phyloP scores from a whole-genome alignment of 2,113 vertebrate genomes.

The Circaetus cinerascens region DNA sequence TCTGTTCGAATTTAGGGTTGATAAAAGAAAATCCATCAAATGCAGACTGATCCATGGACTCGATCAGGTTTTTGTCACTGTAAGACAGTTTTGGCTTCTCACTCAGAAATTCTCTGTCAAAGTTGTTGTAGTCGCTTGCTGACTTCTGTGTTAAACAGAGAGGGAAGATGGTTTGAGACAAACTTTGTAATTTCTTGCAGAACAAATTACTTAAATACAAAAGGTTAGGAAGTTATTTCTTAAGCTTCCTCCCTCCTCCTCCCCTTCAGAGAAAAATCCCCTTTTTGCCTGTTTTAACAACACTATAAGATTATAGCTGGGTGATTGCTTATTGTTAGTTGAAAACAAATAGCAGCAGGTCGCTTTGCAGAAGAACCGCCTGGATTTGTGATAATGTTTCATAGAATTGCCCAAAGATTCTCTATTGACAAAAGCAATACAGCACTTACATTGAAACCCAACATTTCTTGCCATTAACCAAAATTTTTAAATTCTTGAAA shows the following conservation, averaged over 20 bases:
- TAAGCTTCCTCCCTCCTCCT: neutral
- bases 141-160: slow-evolving; percentile 80
- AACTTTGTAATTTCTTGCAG: neutral
- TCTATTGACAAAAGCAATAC: neutral
- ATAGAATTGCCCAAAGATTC: neutral
- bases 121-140: slow-evolving; percentile 91
- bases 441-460: neutral
- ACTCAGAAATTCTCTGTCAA: slow-evolving; percentile 94
- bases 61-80: slow-evolving; percentile 94
- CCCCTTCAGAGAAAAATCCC: neutral
- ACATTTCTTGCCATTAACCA: neutral
- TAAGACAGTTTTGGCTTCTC: slow-evolving; percentile 93
- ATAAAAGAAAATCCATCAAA: slow-evolving; percentile 94
- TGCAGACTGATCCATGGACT: slow-evolving; percentile 95
- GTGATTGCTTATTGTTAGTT: neutral
- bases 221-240: neutral
- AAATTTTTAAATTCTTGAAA: neutral
- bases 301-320: accelerated
- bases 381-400: neutral
- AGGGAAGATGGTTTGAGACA: neutral
- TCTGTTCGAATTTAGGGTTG: slow-evolving; percentile 88
- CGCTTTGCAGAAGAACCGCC: neutral
- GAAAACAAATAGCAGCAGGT: neutral
- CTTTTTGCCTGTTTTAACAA: neutral
- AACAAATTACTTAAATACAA: neutral